Evolutionary conservation across 37 sponge, comb jelly and placozoan genomes (phyloP).

Genomic region (Geodia barretti): DNA sequence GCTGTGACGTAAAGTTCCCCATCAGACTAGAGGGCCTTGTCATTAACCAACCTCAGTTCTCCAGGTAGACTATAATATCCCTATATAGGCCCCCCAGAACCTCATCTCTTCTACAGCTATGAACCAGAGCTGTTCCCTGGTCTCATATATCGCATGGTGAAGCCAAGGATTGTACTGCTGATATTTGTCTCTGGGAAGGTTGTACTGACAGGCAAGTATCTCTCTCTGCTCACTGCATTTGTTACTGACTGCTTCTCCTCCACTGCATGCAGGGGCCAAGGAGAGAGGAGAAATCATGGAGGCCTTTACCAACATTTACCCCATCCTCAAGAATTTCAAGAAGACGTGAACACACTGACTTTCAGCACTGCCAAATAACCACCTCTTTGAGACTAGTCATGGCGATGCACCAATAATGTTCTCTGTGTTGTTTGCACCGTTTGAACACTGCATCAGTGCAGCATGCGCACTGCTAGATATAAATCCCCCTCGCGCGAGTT

Average conservation of each 20-base stretch:
- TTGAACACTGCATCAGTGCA: too few relatives aligned
- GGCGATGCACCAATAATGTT: not conserved
- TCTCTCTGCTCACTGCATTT: not conserved
- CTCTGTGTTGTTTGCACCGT: too few relatives aligned
- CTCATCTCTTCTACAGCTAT: slow-evolving; percentile 67
- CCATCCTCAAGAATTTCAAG: slow-evolving; percentile 93
- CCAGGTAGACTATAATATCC: slow-evolving; percentile 70
- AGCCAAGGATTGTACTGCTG: slow-evolving; percentile 93
- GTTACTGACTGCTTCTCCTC: not conserved
- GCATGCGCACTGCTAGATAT: too few relatives aligned
- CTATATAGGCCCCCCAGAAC: too few relatives aligned
- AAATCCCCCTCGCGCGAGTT: too few relatives aligned
- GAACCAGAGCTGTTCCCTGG: slow-evolving; percentile 99
- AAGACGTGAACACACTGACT: slow-evolving; percentile 50
- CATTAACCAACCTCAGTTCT: slow-evolving; percentile 90
- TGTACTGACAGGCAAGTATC: slow-evolving; percentile 85
- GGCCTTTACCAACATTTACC: slow-evolving; percentile 97
- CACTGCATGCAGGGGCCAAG: slow-evolving; percentile 79
- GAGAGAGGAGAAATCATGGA: slow-evolving; percentile 87
- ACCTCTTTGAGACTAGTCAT: not conserved
- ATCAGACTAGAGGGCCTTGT: slow-evolving; percentile 96
- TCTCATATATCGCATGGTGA: slow-evolving; percentile 97
- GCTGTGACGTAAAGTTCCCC: slow-evolving; percentile 98
- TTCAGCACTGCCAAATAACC: not conserved
- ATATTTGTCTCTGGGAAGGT: slow-evolving; percentile 99